Evolutionary conservation across 2,113 vertebrate genomes (phyloP), one percentile per base, ranked within the genome.

Genomic region (Daphoenositta chrysoptera): DNA sequence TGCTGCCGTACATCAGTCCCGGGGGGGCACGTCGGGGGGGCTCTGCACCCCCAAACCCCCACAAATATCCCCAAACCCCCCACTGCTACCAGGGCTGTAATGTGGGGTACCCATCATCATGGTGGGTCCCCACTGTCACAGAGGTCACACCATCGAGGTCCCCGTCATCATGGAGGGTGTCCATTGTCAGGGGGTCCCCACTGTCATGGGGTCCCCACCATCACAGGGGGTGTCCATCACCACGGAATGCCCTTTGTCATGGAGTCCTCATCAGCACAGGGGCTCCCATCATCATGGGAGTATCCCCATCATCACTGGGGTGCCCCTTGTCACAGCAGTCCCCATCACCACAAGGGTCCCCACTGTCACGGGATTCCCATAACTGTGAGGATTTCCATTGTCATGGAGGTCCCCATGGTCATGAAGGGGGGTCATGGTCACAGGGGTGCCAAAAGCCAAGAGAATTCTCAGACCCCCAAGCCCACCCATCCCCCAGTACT

Each of bases 361-460:
- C 64, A 28, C 3, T 16, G 42, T 13, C 50, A 56, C 37, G 6
- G 0, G 21, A 27, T 48, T 16, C 65, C 44, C 33, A 10, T 13
- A 23, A 53, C 2, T 17, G 30, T 4, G 35, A 17, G 20, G 21
- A 40, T 40, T 40, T 40, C 39, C 39, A 40, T 13, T 40, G 10
- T 40, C 39, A 10, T 40, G 39, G 39, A 40, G 10, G 50, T 45
- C 8, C 24, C 24, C 31, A 5, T 8, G 8, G 45, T 14, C 53
- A 45, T 1, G 17, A 28, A 27, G 11, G 30, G 18, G 15, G 1
- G 2, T 26, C 69, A 39, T 10, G 0, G 2, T 40, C 69, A 44
- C 22, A 6, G 22, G 8, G 10, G 9, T 45, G 39, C 39, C n/a
- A 21, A 9, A 22, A 47, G 40, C 7, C 53, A 17, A 21, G 44